Evolutionary conservation across 2,113 vertebrate species (phyloP), one percentile per base, ranked within the genome.

Genomic region (Lepus timidus): DNA sequence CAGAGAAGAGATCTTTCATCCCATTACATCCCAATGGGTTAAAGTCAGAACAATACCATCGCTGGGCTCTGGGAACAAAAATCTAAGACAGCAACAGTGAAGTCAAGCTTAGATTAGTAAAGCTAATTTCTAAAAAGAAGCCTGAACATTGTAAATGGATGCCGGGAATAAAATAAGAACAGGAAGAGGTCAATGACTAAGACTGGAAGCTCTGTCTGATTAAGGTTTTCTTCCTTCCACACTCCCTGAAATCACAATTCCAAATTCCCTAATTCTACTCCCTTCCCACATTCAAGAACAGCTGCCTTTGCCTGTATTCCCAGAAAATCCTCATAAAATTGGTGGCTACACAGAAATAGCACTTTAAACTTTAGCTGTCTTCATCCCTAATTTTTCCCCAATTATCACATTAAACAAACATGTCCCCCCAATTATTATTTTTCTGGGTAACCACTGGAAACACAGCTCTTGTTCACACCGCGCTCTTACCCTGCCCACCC

Each of bases 51-150:
- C 33, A 9, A 31, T 9, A 70, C 20, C 11, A 83, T 19, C 49
- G 2, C 20, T n/a, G 19, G 49, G 52, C 65, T 91, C 20, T 9
- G 52, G 83, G 51, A 31, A 25, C 31, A 49, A 92, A 83, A 83
- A 67, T 2, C 25, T 11, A 51, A 74, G 58, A 68, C 0, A 81
- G 33, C 36, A 84, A 17, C 49, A 83, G n/a, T 0, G 25, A 68
- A 55, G 55, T 31, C 25, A 9, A 44, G 58, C 31, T 81, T 52
- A 79, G 75, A 86, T 74, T 3, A 68, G 14, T 17, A 78, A 68
- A 8, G n/a, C 11, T 51, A 31, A 58, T 4, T 0, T 87, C 94
- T 85, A 33, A 95, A 96, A 93, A 90, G 36, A 94, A 95, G 3
- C 20, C 6, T 20, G 20, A 88, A 3, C 6, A 84, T 90, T 25